Evolutionary conservation across 2,113 vertebrate genomes (phyloP).

Genomic region (Tonatia bakeri): DNA sequence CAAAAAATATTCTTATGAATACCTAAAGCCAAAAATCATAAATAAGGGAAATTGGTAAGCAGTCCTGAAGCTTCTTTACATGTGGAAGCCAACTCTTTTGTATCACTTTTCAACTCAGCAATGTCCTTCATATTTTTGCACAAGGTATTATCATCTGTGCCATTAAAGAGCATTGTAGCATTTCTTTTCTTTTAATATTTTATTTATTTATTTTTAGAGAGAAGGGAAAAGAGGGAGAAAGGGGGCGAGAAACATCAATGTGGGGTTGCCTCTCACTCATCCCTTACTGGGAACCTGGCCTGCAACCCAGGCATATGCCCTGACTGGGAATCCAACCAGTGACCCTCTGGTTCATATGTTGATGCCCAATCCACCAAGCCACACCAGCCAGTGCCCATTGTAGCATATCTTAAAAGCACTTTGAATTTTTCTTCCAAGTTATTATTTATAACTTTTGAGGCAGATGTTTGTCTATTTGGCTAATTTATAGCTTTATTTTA

Average conservation of each 20-base stretch:
- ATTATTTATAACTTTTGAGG: background rate
- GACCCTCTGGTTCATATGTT: no score
- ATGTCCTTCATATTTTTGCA: background rate
- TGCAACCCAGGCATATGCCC: no score
- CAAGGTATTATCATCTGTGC: background rate
- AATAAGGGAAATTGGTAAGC: background rate
- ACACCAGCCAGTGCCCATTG: background rate
- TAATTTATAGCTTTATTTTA: conserved; percentile 10
- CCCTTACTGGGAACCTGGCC: no score
- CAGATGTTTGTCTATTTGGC: background rate
- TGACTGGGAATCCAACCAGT: no score
- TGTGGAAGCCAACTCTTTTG: background rate
- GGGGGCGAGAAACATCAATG: no score
- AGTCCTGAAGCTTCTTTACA: background rate
- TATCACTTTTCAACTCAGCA: background rate
- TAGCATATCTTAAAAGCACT: background rate
- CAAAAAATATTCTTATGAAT: background rate
- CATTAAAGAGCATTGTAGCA: background rate
- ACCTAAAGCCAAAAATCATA: background rate
- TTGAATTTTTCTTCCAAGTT: background rate
- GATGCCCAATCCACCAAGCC: no score
- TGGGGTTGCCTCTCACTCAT: no score
- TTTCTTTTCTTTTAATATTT: background rate
- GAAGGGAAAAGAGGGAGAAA: no score
- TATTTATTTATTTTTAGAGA: no score